Base-by-base conservation (phyloP, 1,140 invertebrate genomes). In the Colletes latitarsis region DNA sequence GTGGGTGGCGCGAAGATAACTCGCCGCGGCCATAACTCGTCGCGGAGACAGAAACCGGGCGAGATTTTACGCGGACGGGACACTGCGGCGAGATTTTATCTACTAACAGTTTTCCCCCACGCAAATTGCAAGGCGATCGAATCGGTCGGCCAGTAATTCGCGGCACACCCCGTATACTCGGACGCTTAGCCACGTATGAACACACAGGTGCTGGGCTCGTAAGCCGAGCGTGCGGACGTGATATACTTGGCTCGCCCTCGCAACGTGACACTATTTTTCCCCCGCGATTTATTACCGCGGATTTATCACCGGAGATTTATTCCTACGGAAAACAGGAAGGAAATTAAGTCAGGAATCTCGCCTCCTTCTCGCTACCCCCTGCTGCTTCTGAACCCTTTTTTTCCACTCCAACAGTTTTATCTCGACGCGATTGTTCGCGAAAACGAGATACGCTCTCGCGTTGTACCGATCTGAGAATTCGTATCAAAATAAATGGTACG, bases 281-380 rank as follows among this genome's bases (percentile, higher is more conserved):
- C 41, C 17, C 4, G 30, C 82, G 60, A 85, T 77, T 76, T 82
- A 82, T 82, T 72, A 60, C 72, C 43, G 63, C 19, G 46, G 60
- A 82, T 85, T 85, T 81, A 81, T 85, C 72, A 71, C 52, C 41
- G 19, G 79, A 70, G 79, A 84, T 84, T 82, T 82, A 82, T 84
- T 58, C 67, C 69, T 39, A 39, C 66, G 30, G 71, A 52, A 69
- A 60, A 80, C 55, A 67, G 52, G 21, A 72, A 62, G 70, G 69
- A 77, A 82, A 85, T 84, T 85, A 84, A 85, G 73, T 85, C 69
- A 60, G 53, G 15, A 30, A 43, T 3, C 63, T 17, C 43, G 41
- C 49, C 77, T 79, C 69, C 73, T 84, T 46, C 4, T 41, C 62
- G 2, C 30, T 43, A 49, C 9, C 17, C 15, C 5, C 21, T 6